Conservation (phyloP, 2,888 invertebrate genomes). For the Caenorhabditis sulstoni region DNA sequence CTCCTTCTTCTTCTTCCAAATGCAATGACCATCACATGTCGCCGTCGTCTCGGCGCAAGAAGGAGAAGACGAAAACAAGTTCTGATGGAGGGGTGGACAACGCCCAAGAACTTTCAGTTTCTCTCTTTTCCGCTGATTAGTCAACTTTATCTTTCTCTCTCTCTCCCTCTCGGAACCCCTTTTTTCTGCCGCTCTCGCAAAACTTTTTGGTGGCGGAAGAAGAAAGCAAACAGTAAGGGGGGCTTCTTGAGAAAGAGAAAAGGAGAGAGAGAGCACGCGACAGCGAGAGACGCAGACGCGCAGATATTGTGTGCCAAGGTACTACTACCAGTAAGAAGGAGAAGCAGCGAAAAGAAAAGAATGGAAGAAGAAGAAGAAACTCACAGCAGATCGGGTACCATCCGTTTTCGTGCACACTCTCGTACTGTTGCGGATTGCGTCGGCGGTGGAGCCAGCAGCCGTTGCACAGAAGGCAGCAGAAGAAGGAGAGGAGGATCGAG, state of each 20-base stretch:
- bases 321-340: conserved; percentile 19
- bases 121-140: conserved; percentile 27
- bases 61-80: conserved; percentile 21
- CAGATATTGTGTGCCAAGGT: conserved; percentile 41
- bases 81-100: conserved; percentile 18
- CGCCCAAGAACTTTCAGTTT: conserved; percentile 54
- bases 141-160: conserved; percentile 33
- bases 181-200: conserved; percentile 11
- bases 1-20: background rate
- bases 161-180: background rate
- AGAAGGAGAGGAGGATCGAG: conserved; percentile 76
- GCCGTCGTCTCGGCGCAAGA: too few relatives aligned
- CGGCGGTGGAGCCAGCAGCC: conserved; percentile 80
- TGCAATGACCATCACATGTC: conserved; percentile 47
- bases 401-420: conserved; percentile 75
- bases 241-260: conserved; percentile 8
- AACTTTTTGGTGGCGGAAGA: conserved; percentile 4
- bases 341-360: background rate
- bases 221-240: conserved; percentile 35
- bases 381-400: conserved; percentile 80
- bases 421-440: conserved; percentile 79
- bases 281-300: conserved; percentile 1
- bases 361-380: conserved; percentile 35
- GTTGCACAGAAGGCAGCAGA: conserved; percentile 79
- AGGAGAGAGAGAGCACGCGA: conserved; percentile 10